A percentile compares a stretch with the other conserved stretches of the same genome.
phyloP scores from a whole-genome alignment of 2,113 vertebrate genomes.

The Thalassarche chlororhynchos region DNA sequence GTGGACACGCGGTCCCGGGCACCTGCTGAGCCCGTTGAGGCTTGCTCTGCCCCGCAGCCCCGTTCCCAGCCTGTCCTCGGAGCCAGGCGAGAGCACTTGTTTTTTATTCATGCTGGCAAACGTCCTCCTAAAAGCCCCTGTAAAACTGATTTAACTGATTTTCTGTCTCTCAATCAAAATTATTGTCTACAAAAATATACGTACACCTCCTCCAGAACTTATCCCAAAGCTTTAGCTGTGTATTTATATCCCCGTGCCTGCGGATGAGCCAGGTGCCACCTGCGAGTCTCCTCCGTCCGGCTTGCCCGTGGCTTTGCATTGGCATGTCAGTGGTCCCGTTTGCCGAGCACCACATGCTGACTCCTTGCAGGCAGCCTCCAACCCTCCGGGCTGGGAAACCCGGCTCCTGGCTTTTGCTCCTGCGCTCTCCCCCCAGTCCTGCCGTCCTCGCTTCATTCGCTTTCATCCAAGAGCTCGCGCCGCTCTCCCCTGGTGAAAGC shows the following conservation, averaged over 20 bases:
- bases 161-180: conserved; percentile 7
- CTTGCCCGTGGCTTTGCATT: neutral
- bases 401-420: neutral
- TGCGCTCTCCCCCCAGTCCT: neutral
- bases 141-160: neutral
- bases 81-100: accelerated
- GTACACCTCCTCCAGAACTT: neutral
- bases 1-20: accelerated
- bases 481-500: neutral
- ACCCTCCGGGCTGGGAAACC: neutral
- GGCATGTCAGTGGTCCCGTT: accelerated
- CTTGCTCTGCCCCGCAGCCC: neutral
- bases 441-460: neutral
- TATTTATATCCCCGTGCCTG: accelerated
- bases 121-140: neutral
- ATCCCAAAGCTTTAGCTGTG: neutral
- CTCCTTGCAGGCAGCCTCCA: neutral
- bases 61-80: neutral
- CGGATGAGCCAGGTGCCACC: accelerated
- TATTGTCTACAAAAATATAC: neutral
- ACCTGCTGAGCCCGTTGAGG: neutral
- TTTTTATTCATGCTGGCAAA: neutral
- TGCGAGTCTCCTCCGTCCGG: accelerated
- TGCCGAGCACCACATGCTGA: accelerated
- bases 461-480: neutral